Base-by-base conservation (phyloP, 2,888 invertebrate species). In the Drosophila melanosoma region DNA sequence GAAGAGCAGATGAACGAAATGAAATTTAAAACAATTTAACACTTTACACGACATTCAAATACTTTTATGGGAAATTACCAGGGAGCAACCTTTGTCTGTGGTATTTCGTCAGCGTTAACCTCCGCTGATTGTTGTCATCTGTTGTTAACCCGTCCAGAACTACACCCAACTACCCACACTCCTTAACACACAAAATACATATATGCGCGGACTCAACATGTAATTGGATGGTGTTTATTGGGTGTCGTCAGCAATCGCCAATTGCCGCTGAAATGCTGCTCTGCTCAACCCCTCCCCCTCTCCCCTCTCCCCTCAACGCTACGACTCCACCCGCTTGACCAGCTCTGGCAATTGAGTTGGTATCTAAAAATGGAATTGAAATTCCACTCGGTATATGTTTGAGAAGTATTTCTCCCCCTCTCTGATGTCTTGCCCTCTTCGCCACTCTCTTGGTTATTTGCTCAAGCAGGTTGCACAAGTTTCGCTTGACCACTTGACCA, bases 21-120 rank as follows among this genome's bases (percentile, higher is more conserved):
- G 45, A 79, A 86, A 87, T 88, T 79, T 83, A 87, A 87, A 87
- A 88, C 87, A 87, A 87, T 87, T 87, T 87, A 88, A 87, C 89
- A 87, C 87, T 87, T 87, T 88, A 87, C 87, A 87, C 87, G 89
- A 89, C 87, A 88, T 87, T 87, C 87, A 81, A 88, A 87, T 87
- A 89, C 82, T 87, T 87, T 87, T 84, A 78, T 88, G 87, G 82
- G 87, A 87, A 87, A 87, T 88, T 83, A 81, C 80, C 71, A 29
- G 57, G 32, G 61, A 69, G 63, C 69, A 53, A 61, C 74, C 77
- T 64, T 76, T 77, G 82, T 78, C 74, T 76, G 75, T 79, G 81
- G 78, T 81, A 76, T 81, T 79, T 75, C 79, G 70, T 78, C 80
- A 85, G 79, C 74, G 65, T 74, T 77, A 79, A 79, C 79, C 71